Percentiles rank a stretch among this genome's conserved stretches.
Evolutionary conservation across 2,888 invertebrate genomes (phyloP).

Genomic region (Phrixothrix hirtus): DNA sequence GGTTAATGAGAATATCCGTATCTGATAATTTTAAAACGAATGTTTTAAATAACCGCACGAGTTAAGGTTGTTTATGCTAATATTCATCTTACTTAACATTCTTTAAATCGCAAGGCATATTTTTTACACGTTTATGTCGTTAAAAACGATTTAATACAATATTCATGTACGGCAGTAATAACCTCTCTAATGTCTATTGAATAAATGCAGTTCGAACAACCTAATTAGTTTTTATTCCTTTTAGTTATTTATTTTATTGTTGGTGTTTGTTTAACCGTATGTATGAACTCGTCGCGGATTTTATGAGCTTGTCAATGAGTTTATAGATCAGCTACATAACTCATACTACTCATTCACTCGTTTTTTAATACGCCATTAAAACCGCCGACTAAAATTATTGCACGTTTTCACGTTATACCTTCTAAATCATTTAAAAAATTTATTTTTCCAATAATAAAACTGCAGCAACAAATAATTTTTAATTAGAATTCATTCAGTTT

Average conservation of each 20-base stretch:
- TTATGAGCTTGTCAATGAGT: constrained; percentile 39
- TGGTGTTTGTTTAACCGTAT: constrained; percentile 35
- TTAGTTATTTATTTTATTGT: constrained; percentile 37
- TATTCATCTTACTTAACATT: too few relatives aligned
- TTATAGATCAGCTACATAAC: constrained; percentile 35
- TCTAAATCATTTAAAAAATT: constrained; percentile 13
- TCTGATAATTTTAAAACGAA: too few relatives aligned
- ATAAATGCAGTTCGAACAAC: constrained; percentile 29
- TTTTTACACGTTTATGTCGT: too few relatives aligned
- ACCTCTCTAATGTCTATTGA: too few relatives aligned
- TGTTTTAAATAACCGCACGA: too few relatives aligned
- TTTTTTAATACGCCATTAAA: constrained; percentile 36
- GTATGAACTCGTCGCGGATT: constrained; percentile 41
- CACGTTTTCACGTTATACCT: constrained; percentile 23
- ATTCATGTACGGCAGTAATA: too few relatives aligned
- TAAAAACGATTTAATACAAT: too few relatives aligned
- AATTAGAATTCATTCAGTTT: too few relatives aligned
- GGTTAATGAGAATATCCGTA: too few relatives aligned
- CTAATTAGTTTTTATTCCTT: constrained; percentile 40
- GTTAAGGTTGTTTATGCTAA: too few relatives aligned
- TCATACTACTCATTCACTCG: constrained; percentile 35
- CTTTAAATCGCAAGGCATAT: too few relatives aligned
- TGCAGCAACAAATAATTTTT: neutral
- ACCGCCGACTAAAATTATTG: constrained; percentile 34
- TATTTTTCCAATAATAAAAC: constrained; percentile 6